A percentile compares a stretch with the other conserved stretches of the same genome.
Conservation (phyloP, 1,140 invertebrate genomes). For the Achatina immaculata region DNA sequence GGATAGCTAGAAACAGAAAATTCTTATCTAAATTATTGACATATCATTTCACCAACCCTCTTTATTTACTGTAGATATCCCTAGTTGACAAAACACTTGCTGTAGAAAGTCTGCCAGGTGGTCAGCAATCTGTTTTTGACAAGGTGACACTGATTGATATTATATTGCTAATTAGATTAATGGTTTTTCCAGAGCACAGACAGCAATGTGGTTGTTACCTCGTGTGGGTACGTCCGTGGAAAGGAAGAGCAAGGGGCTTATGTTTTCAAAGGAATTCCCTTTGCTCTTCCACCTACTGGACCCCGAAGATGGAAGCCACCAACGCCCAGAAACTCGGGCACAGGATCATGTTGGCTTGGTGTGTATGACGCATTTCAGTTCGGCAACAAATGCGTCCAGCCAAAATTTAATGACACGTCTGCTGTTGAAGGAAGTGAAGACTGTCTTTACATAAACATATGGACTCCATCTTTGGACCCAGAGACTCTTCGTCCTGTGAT, state of each 20-base stretch:
- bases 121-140: no score
- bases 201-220: conserved; percentile 24
- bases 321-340: conserved; percentile 66
- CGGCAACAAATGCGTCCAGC: conserved; percentile 46
- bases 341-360: conserved; percentile 53
- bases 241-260: conserved; percentile 76
- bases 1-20: no score
- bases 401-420: conserved; percentile 24
- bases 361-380: conserved; percentile 42
- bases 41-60: no score
- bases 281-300: conserved; percentile 82
- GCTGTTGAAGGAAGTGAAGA: conserved; percentile 53
- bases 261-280: conserved; percentile 88
- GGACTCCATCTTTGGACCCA: conserved; percentile 52
- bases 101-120: no score
- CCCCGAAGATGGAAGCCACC: conserved; percentile 79
- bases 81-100: no score
- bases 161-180: no score
- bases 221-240: conserved; percentile 35
- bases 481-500: conserved; percentile 75
- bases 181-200: conserved; percentile 7
- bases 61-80: no score
- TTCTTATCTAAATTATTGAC: no score
- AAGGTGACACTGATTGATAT: no score
- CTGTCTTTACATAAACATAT: conserved; percentile 62